These are phyloP conservation scores for Polydrusus tereticollis DNA, from an alignment of 2,888 invertebrate species.

Conservation along the genomic window DNA sequence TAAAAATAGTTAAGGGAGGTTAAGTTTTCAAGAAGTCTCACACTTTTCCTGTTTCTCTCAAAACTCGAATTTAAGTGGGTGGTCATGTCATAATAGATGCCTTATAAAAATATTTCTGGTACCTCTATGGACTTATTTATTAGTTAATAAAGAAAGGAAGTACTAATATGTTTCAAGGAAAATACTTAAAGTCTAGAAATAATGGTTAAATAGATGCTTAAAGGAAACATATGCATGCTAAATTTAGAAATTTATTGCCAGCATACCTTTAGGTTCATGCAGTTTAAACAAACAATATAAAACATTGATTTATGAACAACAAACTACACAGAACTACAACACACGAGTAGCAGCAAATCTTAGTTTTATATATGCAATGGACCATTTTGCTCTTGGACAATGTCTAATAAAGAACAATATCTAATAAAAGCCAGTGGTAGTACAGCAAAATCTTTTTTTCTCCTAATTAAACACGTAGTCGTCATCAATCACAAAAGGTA, in stretches of 20 bases:
- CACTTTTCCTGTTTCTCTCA: too few species aligned
- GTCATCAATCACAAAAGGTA: too few species aligned
- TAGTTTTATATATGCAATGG: constrained; percentile 5
- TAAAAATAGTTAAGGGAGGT: too few species aligned
- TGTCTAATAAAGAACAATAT: constrained; percentile 9
- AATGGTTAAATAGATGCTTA: too few species aligned
- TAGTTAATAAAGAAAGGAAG: constrained; percentile 28
- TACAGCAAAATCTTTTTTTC: neutral
- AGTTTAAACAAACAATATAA: constrained; percentile 2
- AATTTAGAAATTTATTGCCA: constrained; percentile 33
- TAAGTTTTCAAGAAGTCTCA: too few species aligned
- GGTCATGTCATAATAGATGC: too few species aligned
- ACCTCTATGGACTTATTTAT: too few species aligned
- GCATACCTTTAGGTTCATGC: constrained; percentile 28
- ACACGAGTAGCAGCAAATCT: neutral
- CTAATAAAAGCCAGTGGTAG: constrained; percentile 11
- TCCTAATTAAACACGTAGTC: too few species aligned
- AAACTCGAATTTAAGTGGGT: too few species aligned
- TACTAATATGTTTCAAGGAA: constrained; percentile 28
- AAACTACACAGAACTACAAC: constrained; percentile 6
- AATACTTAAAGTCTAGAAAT: too few species aligned
- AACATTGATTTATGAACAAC: constrained; percentile 3
- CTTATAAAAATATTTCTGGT: too few species aligned
- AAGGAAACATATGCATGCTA: constrained; percentile 38
- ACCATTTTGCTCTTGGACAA: constrained; percentile 14